phyloP scores from a whole-genome alignment of 2,888 invertebrate genomes.

The Trichopria drosophilae region DNA sequence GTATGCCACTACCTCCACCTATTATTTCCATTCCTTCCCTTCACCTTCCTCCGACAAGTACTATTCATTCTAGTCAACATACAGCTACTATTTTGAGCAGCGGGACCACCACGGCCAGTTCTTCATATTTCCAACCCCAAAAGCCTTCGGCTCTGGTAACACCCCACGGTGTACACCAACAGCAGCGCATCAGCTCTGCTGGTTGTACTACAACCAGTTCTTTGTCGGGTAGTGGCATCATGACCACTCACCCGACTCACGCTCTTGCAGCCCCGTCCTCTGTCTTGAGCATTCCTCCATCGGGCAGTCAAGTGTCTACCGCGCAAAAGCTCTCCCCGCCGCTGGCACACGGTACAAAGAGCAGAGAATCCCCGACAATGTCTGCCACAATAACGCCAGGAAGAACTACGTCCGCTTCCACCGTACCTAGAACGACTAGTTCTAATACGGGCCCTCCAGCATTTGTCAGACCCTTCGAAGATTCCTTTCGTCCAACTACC shows the following conservation, averaged over 20 bases:
- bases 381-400: conserved; percentile 24
- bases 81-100: conserved; percentile 45
- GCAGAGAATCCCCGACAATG: conserved; percentile 36
- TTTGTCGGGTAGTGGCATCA: conserved; percentile 60
- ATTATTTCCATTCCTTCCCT: conserved; percentile 50
- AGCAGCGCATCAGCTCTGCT: conserved; percentile 46
- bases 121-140: conserved; percentile 34
- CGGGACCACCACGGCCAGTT: conserved; percentile 36
- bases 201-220: conserved; percentile 59
- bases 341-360: conserved; percentile 36
- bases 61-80: conserved; percentile 55
- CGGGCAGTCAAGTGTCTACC: conserved; percentile 35
- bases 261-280: conserved; percentile 38
- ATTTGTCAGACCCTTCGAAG: conserved; percentile 57
- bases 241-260: conserved; percentile 50
- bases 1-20: conserved; percentile 44
- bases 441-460: conserved; percentile 47
- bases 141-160: too few relatives aligned
- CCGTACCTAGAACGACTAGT: too few relatives aligned
- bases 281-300: not conserved
- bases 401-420: conserved; percentile 29
- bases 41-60: conserved; percentile 47
- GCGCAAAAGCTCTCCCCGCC: conserved; percentile 41
- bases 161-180: conserved; percentile 31
- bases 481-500: conserved; percentile 52